Percentiles rank a stretch among this genome's conserved stretches.
These are phyloP conservation scores for Coracias cyanogaster DNA, from an alignment of 2,797 vertebrate species.

Conservation along the genomic window DNA sequence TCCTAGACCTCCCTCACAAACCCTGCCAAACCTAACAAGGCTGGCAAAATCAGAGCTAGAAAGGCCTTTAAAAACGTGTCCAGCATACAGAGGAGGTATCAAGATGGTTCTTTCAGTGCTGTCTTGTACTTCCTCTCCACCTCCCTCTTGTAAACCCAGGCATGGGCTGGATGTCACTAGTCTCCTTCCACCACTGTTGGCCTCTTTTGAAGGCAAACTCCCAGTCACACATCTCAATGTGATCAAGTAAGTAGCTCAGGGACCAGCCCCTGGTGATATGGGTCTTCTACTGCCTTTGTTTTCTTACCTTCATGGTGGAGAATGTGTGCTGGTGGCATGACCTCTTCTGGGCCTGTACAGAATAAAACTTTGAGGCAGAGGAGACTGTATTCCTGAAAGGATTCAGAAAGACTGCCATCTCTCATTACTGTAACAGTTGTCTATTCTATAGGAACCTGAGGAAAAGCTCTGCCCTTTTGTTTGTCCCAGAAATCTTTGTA, in stretches of 20 bases:
- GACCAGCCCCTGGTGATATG: not conserved
- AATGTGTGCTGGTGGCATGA: not conserved
- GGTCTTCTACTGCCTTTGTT: not conserved
- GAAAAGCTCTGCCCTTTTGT: not conserved
- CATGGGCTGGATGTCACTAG: not conserved
- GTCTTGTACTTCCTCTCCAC: not conserved
- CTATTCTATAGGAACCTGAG: not conserved
- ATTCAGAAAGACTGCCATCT: not conserved
- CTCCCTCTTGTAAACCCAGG: not conserved
- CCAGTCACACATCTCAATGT: not conserved
- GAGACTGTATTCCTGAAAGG: not conserved
- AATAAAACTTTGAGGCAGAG: not conserved
- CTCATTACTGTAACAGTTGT: not conserved
- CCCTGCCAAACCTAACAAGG: not conserved
- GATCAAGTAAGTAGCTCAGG: not conserved
- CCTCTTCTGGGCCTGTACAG: not conserved
- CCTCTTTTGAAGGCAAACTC: not conserved
- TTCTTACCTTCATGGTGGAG: not conserved
- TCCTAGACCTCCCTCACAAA: not conserved
- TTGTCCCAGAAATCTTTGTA: not conserved
- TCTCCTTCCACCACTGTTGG: not conserved
- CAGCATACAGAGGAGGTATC: not conserved
- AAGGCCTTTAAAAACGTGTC: not conserved
- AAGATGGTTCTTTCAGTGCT: not conserved
- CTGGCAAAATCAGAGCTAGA: not conserved